phyloP scores from a whole-genome alignment of 2,888 invertebrate species.

The Polymixis lichenea region DNA sequence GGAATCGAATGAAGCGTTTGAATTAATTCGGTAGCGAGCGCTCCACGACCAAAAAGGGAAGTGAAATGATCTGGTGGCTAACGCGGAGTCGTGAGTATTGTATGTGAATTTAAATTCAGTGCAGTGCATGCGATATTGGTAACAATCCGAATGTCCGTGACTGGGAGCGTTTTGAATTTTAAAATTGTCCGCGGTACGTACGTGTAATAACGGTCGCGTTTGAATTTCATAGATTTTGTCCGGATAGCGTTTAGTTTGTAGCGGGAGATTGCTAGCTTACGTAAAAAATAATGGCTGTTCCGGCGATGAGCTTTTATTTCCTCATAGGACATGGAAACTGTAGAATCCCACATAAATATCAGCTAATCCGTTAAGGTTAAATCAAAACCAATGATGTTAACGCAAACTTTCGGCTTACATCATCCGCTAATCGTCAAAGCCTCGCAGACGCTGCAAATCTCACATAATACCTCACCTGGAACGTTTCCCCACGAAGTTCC shows the following conservation, averaged over 20 bases:
- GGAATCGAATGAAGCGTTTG: constrained; percentile 76
- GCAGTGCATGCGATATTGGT: constrained; percentile 81
- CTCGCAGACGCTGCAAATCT: constrained; percentile 76
- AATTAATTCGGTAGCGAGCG: constrained; percentile 75
- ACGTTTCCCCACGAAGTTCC: constrained; percentile 72
- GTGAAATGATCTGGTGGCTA: constrained; percentile 70
- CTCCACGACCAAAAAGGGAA: constrained; percentile 70
- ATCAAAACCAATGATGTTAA: constrained; percentile 53
- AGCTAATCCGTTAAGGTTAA: constrained; percentile 34
- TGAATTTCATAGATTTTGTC: constrained; percentile 75
- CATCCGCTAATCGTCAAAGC: constrained; percentile 69
- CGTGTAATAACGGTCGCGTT: constrained; percentile 69
- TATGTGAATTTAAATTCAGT: constrained; percentile 82
- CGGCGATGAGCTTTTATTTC: constrained; percentile 46
- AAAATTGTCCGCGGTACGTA: constrained; percentile 74
- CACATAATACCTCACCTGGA: constrained; percentile 81
- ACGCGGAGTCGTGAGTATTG: constrained; percentile 69
- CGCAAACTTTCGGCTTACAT: constrained; percentile 59
- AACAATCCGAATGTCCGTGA: constrained; percentile 79
- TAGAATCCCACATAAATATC: constrained; percentile 40
- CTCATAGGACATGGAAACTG: constrained; percentile 25
- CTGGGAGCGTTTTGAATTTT: constrained; percentile 82
- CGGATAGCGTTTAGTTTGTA: constrained; percentile 63
- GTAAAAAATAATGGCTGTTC: constrained; percentile 43
- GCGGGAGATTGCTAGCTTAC: constrained; percentile 44